Conservation (phyloP, 2,113 vertebrate species). For the Scatophagus argus region DNA sequence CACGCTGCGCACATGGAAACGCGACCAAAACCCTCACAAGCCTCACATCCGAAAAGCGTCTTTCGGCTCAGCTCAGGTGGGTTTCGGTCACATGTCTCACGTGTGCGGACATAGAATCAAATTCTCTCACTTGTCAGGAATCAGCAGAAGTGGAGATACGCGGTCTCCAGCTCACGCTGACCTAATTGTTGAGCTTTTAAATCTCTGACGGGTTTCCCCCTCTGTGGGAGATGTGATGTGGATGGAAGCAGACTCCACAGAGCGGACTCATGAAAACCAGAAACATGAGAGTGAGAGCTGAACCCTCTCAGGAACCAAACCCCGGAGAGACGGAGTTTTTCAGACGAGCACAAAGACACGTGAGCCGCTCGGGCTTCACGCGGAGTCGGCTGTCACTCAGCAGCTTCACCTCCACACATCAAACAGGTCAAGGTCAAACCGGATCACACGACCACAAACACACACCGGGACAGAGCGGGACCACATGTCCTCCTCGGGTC, state of each 20-base stretch:
- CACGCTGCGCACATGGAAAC: too few species aligned
- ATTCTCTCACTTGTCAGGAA: too few species aligned
- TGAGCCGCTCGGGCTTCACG: too few species aligned
- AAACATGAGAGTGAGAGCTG: too few species aligned
- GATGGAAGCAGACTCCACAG: background rate
- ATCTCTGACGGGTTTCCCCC: background rate
- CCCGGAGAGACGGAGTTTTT: too few species aligned
- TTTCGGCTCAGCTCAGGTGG: too few species aligned
- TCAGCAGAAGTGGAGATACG: background rate
- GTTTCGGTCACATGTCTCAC: too few species aligned
- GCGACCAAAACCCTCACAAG: too few species aligned
- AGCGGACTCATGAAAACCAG: background rate
- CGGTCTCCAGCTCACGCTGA: background rate
- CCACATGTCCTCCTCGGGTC: background rate
- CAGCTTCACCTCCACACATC: background rate
- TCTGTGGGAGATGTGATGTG: background rate
- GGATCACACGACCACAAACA: background rate
- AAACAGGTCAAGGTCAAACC: conserved; percentile 69
- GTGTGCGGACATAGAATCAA: too few species aligned
- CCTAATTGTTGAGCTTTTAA: conserved; percentile 1
- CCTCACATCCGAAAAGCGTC: too few species aligned
- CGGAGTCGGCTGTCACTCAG: too few species aligned
- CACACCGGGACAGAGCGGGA: background rate
- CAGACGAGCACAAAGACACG: background rate
- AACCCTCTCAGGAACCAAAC: too few species aligned